phyloP scores from a whole-genome alignment of 2,888 invertebrate species.

The Sarcophaga subvicina region DNA sequence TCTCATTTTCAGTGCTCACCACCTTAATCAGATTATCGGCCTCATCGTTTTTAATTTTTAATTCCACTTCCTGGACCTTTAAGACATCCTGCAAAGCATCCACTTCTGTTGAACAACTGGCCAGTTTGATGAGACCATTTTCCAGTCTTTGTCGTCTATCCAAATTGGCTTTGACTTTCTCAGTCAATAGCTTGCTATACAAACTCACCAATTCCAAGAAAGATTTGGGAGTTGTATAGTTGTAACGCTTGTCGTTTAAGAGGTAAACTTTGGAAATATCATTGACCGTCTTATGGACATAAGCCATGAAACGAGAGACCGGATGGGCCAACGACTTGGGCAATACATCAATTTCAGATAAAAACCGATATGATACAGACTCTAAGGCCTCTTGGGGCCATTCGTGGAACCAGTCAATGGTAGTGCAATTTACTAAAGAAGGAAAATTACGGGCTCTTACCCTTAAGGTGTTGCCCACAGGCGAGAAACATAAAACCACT shows the following conservation, averaged over 20 bases:
- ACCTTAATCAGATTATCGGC: constrained; percentile 94
- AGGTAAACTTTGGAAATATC: constrained; percentile 91
- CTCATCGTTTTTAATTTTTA: constrained; percentile 93
- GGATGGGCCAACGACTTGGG: constrained; percentile 83
- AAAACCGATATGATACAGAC: constrained; percentile 93
- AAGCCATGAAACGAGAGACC: constrained; percentile 94
- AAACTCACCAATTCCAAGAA: constrained; percentile 96
- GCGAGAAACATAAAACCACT: constrained; percentile 94
- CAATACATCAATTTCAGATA: constrained; percentile 86
- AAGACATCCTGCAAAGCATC: constrained; percentile 90
- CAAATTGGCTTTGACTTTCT: constrained; percentile 87
- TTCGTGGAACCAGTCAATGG: constrained; percentile 98
- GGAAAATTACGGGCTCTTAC: constrained; percentile 96
- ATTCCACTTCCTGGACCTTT: constrained; percentile 89
- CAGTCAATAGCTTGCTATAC: constrained; percentile 87
- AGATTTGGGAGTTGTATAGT: constrained; percentile 98
- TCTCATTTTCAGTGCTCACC: constrained; percentile 94
- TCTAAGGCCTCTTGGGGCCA: constrained; percentile 96
- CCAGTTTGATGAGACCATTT: constrained; percentile 93
- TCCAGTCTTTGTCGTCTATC: constrained; percentile 91
- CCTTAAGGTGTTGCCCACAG: constrained; percentile 94
- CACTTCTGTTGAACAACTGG: constrained; percentile 92
- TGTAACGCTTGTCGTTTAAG: constrained; percentile 93
- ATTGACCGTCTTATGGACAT: constrained; percentile 94
- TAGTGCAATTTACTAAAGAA: constrained; percentile 94